Conservation (phyloP, 2,888 invertebrate genomes). For the Cephalotes varians region DNA sequence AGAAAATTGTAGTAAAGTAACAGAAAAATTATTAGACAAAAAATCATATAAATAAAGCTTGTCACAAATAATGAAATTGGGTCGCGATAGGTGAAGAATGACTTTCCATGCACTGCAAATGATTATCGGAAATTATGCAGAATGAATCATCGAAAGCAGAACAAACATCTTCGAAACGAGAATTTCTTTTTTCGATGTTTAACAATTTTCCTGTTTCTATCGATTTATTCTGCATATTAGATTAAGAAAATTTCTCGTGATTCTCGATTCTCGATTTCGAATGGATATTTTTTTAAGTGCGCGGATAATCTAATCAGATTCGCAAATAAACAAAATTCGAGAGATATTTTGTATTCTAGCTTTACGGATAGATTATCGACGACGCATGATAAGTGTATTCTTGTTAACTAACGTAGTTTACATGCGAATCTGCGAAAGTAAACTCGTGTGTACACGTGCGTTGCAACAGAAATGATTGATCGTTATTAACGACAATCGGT, state of each 20-base stretch:
- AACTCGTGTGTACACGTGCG: neutral
- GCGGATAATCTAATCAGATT: slow-evolving; percentile 37
- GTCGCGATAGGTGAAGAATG: neutral
- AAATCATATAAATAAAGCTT: neutral
- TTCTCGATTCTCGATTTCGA: slow-evolving; percentile 12
- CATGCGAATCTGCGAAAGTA: neutral
- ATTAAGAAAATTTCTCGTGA: slow-evolving; percentile 30
- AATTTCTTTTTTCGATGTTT: neutral
- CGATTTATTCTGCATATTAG: neutral
- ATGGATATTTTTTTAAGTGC: slow-evolving; percentile 44
- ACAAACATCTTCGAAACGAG: neutral
- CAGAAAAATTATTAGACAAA: neutral
- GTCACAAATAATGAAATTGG: neutral
- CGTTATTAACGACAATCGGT: slow-evolving; percentile 12
- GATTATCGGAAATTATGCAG: neutral
- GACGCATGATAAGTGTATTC: slow-evolving; percentile 36
- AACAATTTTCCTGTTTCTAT: neutral
- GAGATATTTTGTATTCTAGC: slow-evolving; percentile 70
- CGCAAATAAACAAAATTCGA: slow-evolving; percentile 30
- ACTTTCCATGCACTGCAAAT: neutral
- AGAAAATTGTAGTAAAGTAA: neutral
- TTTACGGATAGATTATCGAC: slow-evolving; percentile 42
- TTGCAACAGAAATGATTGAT: neutral
- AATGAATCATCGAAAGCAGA: neutral
- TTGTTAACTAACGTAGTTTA: slow-evolving; percentile 40